Conservation (phyloP, 2,797 vertebrate genomes). For the Lepilemur ruficaudatus region DNA sequence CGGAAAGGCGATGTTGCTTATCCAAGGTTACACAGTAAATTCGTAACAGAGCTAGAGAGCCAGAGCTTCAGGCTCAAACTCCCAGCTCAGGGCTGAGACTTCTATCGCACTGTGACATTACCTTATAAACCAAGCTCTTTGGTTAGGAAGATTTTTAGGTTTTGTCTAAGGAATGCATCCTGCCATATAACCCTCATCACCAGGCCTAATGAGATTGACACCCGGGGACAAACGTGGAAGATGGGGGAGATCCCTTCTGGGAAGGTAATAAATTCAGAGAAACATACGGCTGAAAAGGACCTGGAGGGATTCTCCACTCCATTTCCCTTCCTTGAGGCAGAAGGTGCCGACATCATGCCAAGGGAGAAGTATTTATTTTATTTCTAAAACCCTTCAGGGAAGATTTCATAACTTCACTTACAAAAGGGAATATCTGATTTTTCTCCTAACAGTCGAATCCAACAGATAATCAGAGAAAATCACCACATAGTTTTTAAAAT, state of each 20-base stretch:
- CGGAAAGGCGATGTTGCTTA: not conserved
- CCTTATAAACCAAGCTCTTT: not conserved
- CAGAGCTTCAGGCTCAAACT: not conserved
- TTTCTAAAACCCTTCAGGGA: conserved; percentile 47
- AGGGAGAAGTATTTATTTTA: not conserved
- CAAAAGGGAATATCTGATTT: conserved; percentile 40
- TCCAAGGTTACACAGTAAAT: not conserved
- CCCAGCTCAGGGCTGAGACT: not conserved
- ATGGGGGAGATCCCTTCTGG: not conserved
- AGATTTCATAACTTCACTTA: conserved; percentile 11
- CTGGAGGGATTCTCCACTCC: not conserved
- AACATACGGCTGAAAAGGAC: not conserved
- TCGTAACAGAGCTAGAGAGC: not conserved
- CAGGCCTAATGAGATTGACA: not conserved
- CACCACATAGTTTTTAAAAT: not conserved
- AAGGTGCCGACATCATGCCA: not conserved
- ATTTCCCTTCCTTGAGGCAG: not conserved
- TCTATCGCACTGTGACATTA: not conserved
- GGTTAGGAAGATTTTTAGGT: not conserved
- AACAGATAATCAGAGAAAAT: conserved; percentile 9
- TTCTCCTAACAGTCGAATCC: not conserved
- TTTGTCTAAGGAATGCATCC: not conserved
- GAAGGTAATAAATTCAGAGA: not conserved
- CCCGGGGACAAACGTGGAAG: not conserved
- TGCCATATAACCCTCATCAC: not conserved